phyloP scores from a whole-genome alignment of 2,113 vertebrate species.

The Platanista minor region DNA sequence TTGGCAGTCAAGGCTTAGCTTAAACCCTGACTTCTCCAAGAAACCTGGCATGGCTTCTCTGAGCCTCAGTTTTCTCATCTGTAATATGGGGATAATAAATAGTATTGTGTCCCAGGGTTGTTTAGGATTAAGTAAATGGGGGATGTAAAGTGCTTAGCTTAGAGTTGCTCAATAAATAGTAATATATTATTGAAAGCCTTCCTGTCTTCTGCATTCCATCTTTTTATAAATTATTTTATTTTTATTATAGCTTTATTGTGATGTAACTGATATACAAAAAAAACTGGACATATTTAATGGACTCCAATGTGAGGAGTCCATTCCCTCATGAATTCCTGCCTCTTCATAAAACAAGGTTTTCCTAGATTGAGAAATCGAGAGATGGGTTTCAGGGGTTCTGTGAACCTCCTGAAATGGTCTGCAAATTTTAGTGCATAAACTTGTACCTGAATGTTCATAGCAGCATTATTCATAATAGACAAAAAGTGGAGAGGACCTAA shows the following conservation, averaged over 20 bases:
- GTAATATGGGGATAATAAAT: background rate
- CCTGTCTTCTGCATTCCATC: background rate
- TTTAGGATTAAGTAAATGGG: background rate
- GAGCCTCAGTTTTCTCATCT: background rate
- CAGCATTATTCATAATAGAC: background rate
- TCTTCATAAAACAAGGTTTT: background rate
- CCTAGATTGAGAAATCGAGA: background rate
- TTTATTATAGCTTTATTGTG: background rate
- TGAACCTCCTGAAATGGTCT: background rate
- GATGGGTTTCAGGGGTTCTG: background rate
- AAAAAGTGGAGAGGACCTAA: background rate
- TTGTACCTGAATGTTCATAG: background rate
- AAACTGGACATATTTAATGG: background rate
- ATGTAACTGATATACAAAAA: background rate
- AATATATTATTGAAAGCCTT: background rate
- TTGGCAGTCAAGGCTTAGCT: background rate
- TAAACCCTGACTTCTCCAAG: background rate
- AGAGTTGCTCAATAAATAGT: background rate
- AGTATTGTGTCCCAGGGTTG: background rate
- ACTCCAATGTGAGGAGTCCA: background rate
- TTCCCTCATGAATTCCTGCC: background rate
- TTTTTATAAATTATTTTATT: background rate
- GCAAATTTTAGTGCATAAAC: background rate
- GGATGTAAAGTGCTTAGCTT: background rate
- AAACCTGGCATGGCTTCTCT: background rate